These are phyloP conservation scores for Trematomus loennbergii DNA, from an alignment of 2,113 vertebrate species.

Conservation along the genomic window DNA sequence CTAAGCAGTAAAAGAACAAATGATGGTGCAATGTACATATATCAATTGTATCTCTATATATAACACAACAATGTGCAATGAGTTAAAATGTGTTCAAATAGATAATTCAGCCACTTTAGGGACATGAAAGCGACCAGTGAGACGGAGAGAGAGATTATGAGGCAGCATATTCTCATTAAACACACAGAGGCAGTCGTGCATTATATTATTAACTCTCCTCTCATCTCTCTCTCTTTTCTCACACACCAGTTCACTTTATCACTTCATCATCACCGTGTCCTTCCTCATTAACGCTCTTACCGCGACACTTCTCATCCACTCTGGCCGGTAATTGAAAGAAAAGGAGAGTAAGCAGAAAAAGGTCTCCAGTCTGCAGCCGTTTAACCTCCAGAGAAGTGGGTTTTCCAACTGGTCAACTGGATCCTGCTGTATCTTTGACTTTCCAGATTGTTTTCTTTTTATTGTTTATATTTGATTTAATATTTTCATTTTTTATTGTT, in stretches of 20 bases:
- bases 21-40: too few species aligned
- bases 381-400: neutral
- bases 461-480: too few species aligned
- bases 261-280: conserved; percentile 11
- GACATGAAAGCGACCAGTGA: neutral
- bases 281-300: neutral
- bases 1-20: too few species aligned
- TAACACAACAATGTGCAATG: too few species aligned
- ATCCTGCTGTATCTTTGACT: too few species aligned
- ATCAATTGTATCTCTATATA: too few species aligned
- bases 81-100: too few species aligned
- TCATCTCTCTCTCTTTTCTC: conserved; percentile 19
- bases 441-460: too few species aligned
- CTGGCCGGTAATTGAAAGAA: conserved; percentile 7
- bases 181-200: conserved; percentile 29
- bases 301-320: conserved; percentile 10
- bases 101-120: too few species aligned
- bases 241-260: conserved; percentile 37
- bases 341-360: conserved; percentile 14
- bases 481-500: too few species aligned
- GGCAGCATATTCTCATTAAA: conserved; percentile 10
- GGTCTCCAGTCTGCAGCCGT: too few species aligned
- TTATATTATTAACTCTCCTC: conserved; percentile 12
- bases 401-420: neutral
- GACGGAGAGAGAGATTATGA: neutral